Base-by-base conservation (phyloP, 2,888 invertebrate genomes). In the Ceriagrion tenellum region DNA sequence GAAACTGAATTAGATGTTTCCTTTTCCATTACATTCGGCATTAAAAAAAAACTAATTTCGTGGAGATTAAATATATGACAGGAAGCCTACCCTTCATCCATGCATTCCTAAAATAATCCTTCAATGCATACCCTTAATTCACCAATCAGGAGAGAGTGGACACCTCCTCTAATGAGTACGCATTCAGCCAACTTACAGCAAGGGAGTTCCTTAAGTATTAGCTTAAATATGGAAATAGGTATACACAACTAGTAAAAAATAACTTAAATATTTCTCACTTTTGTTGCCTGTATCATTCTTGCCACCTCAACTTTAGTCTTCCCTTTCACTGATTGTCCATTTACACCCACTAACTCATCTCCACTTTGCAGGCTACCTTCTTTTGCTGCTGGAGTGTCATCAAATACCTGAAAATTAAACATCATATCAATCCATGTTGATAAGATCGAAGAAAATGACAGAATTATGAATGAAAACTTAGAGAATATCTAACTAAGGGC, bases 291-390 rank as follows among this genome's bases (percentile, higher is more conserved):
- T 96, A 99, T 99, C 98, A 99, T 98, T 97, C 99, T 99, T n/a
- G 99, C 99, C 3, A 99, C 99, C 97, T 99, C 99, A 0, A 99
- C 99, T 97, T 99, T 99, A 0, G 99, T 99, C 97, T 99, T 99
- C 13, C 99, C 99, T 96, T 99, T 99, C 0, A 99, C 99, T 0
- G 98, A 98, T 95, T 98, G 98, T 0, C 98, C 98, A 96, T 99
- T 99, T 2, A 99, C 99, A 0, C 99, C 99, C 0, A 99, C 98
- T 95, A 99, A 97, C 97, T 99, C 99, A 97, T 99, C 99, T 0
- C 99, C 99, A 95, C 99, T 98, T 96, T 99, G 99, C 13, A 99
- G 97, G 0, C 99, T 99, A 0, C 99, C 99, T 96, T 99, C 99
- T 96, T 98, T 98, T 0, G 99, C 98, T 0, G 99, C 99, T 18